Evolutionary conservation across 2,888 invertebrate genomes (phyloP).

Genomic region (Dione vanillae): DNA sequence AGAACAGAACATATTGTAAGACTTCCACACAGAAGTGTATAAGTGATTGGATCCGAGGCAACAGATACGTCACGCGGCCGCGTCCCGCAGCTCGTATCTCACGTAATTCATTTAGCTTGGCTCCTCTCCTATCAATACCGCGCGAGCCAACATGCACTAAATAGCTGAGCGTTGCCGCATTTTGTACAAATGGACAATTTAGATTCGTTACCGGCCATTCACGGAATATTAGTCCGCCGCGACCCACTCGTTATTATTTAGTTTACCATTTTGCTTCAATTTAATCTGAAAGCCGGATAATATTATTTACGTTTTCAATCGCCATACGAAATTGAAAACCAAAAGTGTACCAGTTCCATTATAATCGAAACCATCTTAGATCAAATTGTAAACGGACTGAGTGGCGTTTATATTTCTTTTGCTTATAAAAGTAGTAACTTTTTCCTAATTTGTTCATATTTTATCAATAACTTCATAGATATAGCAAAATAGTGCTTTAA

Average conservation of each 20-base stretch:
- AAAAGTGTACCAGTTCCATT: too few relatives aligned
- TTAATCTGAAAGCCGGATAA: conserved; percentile 5
- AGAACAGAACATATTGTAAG: conserved; percentile 3
- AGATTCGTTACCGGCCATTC: conserved; percentile 22
- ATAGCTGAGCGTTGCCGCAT: conserved; percentile 10
- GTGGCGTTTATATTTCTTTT: too few relatives aligned
- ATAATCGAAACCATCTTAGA: too few relatives aligned
- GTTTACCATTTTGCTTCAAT: conserved; percentile 10
- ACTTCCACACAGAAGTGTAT: background rate
- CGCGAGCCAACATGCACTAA: conserved; percentile 8
- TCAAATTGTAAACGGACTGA: too few relatives aligned
- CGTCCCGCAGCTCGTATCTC: conserved; percentile 36
- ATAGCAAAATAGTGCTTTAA: too few relatives aligned
- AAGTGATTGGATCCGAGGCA: conserved; percentile 35
- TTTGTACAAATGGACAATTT: conserved; percentile 24
- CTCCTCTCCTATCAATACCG: conserved; percentile 18
- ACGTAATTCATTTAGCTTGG: conserved; percentile 38
- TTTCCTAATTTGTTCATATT: too few relatives aligned
- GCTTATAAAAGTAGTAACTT: too few relatives aligned
- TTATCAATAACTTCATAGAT: too few relatives aligned
- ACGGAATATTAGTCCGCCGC: conserved; percentile 5
- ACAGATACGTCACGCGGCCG: conserved; percentile 35
- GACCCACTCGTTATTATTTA: conserved; percentile 4
- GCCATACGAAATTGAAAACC: background rate
- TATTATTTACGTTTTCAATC: background rate